phyloP scores from a whole-genome alignment of 2,113 vertebrate genomes.

The crab-eating macaque (Macaca fascicularis) region T2T-MFA8v1.1 NC_088395.1:98669001-98669500 shows the following conservation, averaged over 20 bases:
- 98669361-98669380: background rate
- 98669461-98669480: conserved; percentile 78
- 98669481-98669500: conserved; percentile 78
- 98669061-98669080: background rate
- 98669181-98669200: background rate
- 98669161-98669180: background rate
- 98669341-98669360: background rate
- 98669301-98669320: background rate
- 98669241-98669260: background rate
- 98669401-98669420: conserved; percentile 66
- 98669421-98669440: conserved; percentile 60
- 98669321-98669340: background rate
- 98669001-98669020: background rate
- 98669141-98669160: background rate
- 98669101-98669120: background rate
- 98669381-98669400: background rate
- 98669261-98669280: background rate
- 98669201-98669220: background rate
- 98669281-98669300: background rate
- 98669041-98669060: background rate
- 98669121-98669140: background rate
- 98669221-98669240: background rate
- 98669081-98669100: background rate
- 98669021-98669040: background rate
- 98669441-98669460: conserved; percentile 83